These are phyloP conservation scores for Pinna nobilis DNA, from an alignment of 1,140 invertebrate genomes.

Conservation along the genomic window DNA sequence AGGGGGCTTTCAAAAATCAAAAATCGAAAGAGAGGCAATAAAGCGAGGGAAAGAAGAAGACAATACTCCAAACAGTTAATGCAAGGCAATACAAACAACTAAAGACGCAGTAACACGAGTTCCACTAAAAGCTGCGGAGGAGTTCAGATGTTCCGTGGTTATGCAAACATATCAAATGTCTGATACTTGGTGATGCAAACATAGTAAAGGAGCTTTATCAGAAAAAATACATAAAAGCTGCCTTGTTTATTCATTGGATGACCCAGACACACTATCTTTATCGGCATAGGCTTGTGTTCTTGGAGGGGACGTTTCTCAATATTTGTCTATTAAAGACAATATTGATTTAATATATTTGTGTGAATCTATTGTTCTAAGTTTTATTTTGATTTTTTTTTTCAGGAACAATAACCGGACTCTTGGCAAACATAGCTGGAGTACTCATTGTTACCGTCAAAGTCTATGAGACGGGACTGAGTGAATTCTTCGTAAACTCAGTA, in stretches of 20 bases:
- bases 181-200: too few relatives aligned
- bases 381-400: slow-evolving; percentile 11
- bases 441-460: slow-evolving; percentile 49
- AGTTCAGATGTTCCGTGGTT: too few relatives aligned
- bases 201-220: too few relatives aligned
- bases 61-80: too few relatives aligned
- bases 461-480: slow-evolving; percentile 54
- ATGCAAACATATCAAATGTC: too few relatives aligned
- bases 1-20: background rate
- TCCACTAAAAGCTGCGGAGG: too few relatives aligned
- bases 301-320: background rate
- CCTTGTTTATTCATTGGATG: background rate
- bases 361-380: background rate
- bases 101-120: too few relatives aligned
- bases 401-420: slow-evolving; percentile 55
- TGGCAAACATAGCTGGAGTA: slow-evolving; percentile 49
- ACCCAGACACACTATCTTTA: background rate
- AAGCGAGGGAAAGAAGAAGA: background rate
- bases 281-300: background rate
- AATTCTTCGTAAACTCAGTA: slow-evolving; percentile 60
- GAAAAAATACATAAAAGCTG: too few relatives aligned
- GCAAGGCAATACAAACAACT: too few relatives aligned
- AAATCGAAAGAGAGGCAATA: background rate
- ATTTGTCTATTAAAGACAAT: background rate
- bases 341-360: background rate